Conservation (phyloP, 2,888 invertebrate genomes). For the Hydraecia micacea region DNA sequence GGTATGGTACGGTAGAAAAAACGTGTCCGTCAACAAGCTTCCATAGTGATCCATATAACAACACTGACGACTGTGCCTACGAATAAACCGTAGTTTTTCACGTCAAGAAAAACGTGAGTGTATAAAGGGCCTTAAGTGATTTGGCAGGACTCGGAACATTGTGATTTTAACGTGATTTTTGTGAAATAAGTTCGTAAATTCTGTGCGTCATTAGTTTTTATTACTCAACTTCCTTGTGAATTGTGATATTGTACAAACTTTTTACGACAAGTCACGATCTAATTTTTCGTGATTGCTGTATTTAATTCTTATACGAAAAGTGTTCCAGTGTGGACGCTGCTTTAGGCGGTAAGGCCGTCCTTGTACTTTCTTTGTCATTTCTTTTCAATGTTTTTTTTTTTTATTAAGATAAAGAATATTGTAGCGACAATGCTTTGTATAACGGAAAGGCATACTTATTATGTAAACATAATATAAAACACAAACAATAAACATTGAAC, state of each 20-base stretch:
- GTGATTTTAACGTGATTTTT: constrained; percentile 18
- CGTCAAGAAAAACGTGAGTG: background rate
- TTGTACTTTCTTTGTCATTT: background rate
- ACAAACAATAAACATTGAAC: background rate
- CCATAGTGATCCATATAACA: background rate
- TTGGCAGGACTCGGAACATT: background rate
- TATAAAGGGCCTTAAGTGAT: background rate
- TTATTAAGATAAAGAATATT: background rate
- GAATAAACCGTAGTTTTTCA: background rate
- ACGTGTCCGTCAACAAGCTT: background rate
- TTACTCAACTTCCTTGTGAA: background rate
- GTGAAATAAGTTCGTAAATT: background rate
- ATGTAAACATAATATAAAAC: background rate
- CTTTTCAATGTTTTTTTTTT: background rate
- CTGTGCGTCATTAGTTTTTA: constrained; percentile 3
- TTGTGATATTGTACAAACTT: background rate
- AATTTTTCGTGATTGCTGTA: background rate
- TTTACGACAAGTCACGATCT: background rate
- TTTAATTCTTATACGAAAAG: background rate
- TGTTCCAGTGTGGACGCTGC: background rate
- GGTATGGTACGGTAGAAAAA: background rate
- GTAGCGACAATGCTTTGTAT: background rate
- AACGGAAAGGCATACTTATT: background rate
- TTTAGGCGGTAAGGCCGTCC: background rate
- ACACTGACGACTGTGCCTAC: background rate